Base-by-base conservation (phyloP, 2,797 vertebrate genomes). In the Scyliorhinus canicula region DNA sequence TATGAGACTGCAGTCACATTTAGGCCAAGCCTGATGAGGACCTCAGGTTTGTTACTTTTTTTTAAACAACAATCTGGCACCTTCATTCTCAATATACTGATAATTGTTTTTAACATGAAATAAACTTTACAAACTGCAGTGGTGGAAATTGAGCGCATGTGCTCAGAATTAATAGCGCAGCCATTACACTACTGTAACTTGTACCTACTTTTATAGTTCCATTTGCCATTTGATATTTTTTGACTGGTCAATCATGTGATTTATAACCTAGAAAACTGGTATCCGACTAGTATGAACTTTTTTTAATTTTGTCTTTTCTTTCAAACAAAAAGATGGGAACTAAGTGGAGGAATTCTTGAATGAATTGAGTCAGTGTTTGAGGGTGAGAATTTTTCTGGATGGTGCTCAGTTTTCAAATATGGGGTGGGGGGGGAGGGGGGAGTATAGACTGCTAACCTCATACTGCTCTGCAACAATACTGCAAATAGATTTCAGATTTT, bases 401-500 rank as follows among this genome's bases (percentile, higher is more conserved):
- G 57, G 11, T 91, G 88, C 19, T 65, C 88, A 91, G 6, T 63
- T 88, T 90, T 57, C 9, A 65, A 65, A 91, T 26, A 82, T 65
- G 57, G 57, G 14, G 7, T 12, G 88, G 40, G 52, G 7, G 57
- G 57, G 14, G 7, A 26, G 88, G 40, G 52, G 7, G 52, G 52
- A 63, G n/a, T 91, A 60, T 91, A 40, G 40, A 44, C n/a, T 44
- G 57, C 88, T 91, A 44, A 16, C 60, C 16, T 91, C 26, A 19
- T 65, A 91, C 57, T 91, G 88, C 8, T 91, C 57, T 65, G 31
- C 35, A 91, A 65, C 40, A n/a, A 65, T 65, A 44, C 12, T 91
- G n/a, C 88, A 65, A 40, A 63, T 65, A 65, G 57, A 44, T 91
- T 91, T 91, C 60, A 65, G 60, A 91, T 91, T 91, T 90, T 90